Conservation (phyloP, 2,113 vertebrate genomes). For the Campylorhamphus procurvoides region DNA sequence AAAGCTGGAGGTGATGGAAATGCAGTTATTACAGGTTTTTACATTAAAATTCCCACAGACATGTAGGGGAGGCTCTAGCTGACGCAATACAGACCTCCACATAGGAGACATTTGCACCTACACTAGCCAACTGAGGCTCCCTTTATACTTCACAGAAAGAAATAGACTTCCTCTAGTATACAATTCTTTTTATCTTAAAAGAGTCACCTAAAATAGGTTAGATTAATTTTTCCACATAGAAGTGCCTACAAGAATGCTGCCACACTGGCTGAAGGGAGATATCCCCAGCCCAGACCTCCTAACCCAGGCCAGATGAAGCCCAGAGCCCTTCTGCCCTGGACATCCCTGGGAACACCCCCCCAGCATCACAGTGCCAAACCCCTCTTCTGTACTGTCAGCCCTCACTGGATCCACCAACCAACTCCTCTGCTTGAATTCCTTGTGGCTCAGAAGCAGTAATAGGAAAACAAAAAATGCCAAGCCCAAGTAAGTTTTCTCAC, state of each 20-base stretch:
- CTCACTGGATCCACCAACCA: background rate
- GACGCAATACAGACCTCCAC: background rate
- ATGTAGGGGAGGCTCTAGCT: background rate
- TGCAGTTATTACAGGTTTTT: background rate
- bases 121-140: background rate
- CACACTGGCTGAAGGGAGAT: background rate
- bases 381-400: background rate
- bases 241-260: background rate
- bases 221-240: background rate
- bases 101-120: background rate
- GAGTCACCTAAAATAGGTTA: constrained; percentile 1
- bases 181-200: constrained; percentile 24
- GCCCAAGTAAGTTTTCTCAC: background rate
- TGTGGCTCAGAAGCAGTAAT: background rate
- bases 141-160: background rate
- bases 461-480: background rate
- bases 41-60: background rate
- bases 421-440: background rate
- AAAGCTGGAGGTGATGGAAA: background rate
- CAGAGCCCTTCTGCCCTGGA: background rate
- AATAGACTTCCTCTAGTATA: background rate
- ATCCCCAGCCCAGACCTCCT: background rate
- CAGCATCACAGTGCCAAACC: fast-evolving
- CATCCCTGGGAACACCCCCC: background rate
- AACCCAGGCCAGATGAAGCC: background rate